A percentile compares a stretch with the other conserved stretches of the same genome.
These are phyloP conservation scores for Nomada lathburiana DNA, from an alignment of 2,888 invertebrate species.

Conservation along the genomic window DNA sequence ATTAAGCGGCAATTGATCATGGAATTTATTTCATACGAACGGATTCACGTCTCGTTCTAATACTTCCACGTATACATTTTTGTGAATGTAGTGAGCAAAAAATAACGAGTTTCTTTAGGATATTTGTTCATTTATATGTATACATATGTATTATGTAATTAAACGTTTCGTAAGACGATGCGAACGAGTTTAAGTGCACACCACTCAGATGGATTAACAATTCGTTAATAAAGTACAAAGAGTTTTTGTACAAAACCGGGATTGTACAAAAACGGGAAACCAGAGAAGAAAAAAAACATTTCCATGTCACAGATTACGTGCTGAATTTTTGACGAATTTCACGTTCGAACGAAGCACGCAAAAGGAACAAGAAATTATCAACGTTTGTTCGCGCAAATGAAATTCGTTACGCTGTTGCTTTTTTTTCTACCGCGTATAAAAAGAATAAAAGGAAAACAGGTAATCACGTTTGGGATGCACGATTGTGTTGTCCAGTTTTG, in stretches of 20 bases:
- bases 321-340: background rate
- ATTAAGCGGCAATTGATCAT: background rate
- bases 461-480: background rate
- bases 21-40: background rate
- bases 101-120: no score
- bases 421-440: background rate
- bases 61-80: background rate
- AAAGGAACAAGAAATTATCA: background rate
- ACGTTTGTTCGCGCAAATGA: conserved; percentile 1
- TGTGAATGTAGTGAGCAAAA: no score
- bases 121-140: no score
- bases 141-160: no score
- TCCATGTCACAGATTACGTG: background rate
- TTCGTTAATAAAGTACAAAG: no score
- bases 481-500: conserved; percentile 5
- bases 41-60: background rate
- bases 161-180: no score
- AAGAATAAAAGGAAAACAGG: background rate
- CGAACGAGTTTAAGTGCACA: no score
- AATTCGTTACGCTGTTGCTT: background rate
- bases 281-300: background rate
- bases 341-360: background rate
- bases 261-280: background rate
- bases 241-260: background rate
- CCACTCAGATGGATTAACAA: no score